phyloP scores from a whole-genome alignment of 2,888 invertebrate species.

The Periphyllus acericola region DNA sequence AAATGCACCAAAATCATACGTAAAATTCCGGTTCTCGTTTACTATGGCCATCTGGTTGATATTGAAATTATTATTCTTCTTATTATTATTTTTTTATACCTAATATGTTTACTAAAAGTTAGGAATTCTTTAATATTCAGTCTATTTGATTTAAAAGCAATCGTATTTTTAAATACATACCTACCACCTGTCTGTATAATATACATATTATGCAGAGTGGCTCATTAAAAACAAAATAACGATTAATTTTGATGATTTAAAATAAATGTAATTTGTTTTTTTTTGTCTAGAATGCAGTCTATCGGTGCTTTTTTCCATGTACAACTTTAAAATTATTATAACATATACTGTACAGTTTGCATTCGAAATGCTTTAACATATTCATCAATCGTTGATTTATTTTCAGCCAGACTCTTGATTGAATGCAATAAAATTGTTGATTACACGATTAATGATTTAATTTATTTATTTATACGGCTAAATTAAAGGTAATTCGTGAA shows the following conservation, averaged over 20 bases:
- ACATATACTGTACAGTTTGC: too few species aligned
- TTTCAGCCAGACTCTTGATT: too few species aligned
- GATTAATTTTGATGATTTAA: neutral
- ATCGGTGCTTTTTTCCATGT: too few species aligned
- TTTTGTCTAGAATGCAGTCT: too few species aligned
- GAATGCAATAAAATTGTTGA: too few species aligned
- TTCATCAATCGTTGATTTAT: too few species aligned
- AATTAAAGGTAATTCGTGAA: too few species aligned
- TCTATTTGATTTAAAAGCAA: constrained; percentile 33
- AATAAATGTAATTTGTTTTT: too few species aligned
- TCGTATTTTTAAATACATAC: neutral
- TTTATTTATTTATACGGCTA: too few species aligned
- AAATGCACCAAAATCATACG: constrained; percentile 45
- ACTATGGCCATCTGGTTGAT: constrained; percentile 41
- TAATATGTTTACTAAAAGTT: constrained; percentile 8
- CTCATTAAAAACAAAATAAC: neutral
- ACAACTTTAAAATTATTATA: too few species aligned
- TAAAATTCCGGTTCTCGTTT: constrained; percentile 48
- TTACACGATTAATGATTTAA: too few species aligned
- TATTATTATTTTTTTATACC: constrained; percentile 12
- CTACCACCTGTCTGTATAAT: neutral
- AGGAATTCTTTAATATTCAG: neutral
- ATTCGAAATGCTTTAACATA: too few species aligned
- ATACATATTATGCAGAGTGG: neutral
- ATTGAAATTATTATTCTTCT: constrained; percentile 33